Evolutionary conservation across 1,140 invertebrate genomes (phyloP), one percentile per base, ranked within the genome.

Genomic region (Papilio helenus): DNA sequence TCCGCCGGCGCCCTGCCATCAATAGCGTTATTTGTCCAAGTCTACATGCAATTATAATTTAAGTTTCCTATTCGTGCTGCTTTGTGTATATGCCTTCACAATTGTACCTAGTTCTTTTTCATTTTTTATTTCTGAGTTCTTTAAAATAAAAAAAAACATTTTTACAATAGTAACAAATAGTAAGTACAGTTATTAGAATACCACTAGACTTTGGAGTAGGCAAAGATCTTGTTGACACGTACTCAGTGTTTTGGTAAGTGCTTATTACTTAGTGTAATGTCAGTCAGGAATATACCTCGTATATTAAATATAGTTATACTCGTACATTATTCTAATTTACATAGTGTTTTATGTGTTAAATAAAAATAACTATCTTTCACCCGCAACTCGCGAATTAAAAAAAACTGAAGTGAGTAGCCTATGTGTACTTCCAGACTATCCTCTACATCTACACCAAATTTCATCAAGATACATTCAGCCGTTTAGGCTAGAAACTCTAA

Each of bases 21-120:
- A 49, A 74, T 74, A 49, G 72, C 72, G 42, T 74, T 74, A 74
- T 49, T 74, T 74, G 39, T 74, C 42, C 72, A 68, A 68, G 61
- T 26, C 61, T 68, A 68, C 61, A 68, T 68, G 61, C 61, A 68
- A 68, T 68, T 68, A 68, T 68, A 68, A 68, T 68, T 68, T 68
- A 68, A 68, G 61, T 68, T 68, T 68, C 61, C 61, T 68, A 68
- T 68, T 68, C 61, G 61, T 68, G 61, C 12, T 68, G 58, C 55
- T 58, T 61, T 39, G 34, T 39, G 10, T 34, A 16, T 68, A 34
- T 29, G 14, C 26, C 3, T 68, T 16, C 23, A 68, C 9, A 68
- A 29, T 68, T 68, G 20, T 61, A 61, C 58, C 12, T 61, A 61
- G 58, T 14, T 68, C 16, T 34, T 7, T 29, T 12, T 8, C 3